Conservation (phyloP, 37 sponge, comb jelly and placozoan genomes). For the Theonella swinhoei region DNA sequence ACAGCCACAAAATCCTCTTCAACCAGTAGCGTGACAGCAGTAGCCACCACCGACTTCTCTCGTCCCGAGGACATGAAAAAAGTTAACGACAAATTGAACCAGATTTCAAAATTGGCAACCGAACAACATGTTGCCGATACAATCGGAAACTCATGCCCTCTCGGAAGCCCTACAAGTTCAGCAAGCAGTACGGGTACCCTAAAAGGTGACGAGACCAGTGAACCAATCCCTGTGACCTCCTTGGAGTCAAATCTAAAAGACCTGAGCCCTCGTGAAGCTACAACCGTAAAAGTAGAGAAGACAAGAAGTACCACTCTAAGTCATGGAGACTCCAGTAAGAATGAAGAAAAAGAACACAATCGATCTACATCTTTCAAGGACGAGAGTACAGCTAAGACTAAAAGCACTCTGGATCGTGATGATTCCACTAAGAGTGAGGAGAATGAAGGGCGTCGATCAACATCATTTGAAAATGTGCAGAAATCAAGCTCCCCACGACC, state of each 20-base stretch:
- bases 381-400: background rate
- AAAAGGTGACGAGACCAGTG: background rate
- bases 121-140: slow-evolving; percentile 10
- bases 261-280: no score
- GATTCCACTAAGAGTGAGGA: background rate
- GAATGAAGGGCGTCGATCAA: background rate
- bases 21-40: background rate
- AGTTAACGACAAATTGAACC: slow-evolving; percentile 40
- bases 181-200: slow-evolving; percentile 44
- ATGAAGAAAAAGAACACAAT: background rate
- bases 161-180: slow-evolving; percentile 33
- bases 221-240: background rate
- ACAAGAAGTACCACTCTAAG: background rate
- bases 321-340: background rate
- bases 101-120: slow-evolving; percentile 38
- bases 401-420: background rate
- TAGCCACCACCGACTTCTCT: slow-evolving; percentile 6
- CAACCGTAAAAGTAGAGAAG: background rate
- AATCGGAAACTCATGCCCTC: background rate
- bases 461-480: background rate
- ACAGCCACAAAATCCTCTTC: background rate
- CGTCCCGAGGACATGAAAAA: slow-evolving; percentile 56
- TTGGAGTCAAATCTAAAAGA: background rate
- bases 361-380: background rate
- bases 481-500: background rate